Conservation (phyloP, 2,113 vertebrate species). For the Rhinopomastus cyanomelas region DNA sequence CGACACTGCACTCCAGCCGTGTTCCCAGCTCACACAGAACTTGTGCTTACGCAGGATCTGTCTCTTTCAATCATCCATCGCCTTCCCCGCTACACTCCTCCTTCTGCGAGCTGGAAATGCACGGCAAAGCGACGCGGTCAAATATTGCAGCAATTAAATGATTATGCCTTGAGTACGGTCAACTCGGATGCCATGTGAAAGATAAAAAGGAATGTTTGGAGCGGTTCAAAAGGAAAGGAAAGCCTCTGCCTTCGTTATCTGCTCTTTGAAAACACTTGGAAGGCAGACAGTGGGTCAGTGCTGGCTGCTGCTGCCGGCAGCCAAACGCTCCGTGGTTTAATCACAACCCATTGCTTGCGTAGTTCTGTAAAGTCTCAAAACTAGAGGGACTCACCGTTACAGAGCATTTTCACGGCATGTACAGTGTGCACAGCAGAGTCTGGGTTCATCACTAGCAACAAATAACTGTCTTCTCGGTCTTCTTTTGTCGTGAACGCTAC, state of each 20-base stretch:
- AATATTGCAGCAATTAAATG: neutral
- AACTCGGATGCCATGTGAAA: neutral
- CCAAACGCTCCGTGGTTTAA: neutral
- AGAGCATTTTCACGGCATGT: neutral
- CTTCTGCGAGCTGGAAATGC: neutral
- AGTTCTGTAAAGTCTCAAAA: neutral
- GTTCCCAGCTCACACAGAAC: neutral
- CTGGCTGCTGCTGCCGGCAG: neutral
- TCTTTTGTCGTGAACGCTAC: neutral
- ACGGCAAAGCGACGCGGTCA: neutral
- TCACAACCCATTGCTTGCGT: neutral
- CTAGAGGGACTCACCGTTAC: neutral
- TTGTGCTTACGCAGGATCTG: constrained; percentile 2
- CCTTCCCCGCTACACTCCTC: neutral
- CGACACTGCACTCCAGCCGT: constrained; percentile 9
- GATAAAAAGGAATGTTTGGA: neutral
- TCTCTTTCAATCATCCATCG: constrained; percentile 20
- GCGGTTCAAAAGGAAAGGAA: neutral
- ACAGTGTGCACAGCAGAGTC: neutral
- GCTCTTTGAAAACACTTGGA: neutral
- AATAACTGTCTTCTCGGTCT: neutral
- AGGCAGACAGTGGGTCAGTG: neutral
- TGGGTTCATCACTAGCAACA: neutral
- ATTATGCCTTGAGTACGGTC: neutral
- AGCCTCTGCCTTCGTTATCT: neutral